phyloP scores from a whole-genome alignment of 1,140 invertebrate genomes.

The Musca domestica region DNA sequence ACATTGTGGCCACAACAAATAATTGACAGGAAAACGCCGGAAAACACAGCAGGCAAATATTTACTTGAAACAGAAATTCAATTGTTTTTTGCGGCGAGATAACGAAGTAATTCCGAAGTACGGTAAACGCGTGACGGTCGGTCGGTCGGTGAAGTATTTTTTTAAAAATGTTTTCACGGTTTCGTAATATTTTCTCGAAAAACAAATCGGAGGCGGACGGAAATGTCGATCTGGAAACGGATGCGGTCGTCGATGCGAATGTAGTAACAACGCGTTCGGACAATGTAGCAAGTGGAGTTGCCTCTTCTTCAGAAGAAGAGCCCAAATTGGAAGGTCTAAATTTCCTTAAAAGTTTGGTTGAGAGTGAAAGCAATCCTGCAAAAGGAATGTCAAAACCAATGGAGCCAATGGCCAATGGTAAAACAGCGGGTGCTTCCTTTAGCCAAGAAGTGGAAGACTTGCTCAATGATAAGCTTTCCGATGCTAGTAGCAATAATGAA shows the following conservation, averaged over 20 bases:
- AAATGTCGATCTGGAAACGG: not conserved
- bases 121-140: not conserved
- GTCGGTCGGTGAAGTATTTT: not conserved
- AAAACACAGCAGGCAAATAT: not conserved
- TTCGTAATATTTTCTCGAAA: constrained; percentile 50
- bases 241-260: not conserved
- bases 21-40: not conserved
- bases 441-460: constrained; percentile 4
- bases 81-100: no score
- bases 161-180: constrained; percentile 44
- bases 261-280: not conserved
- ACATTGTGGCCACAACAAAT: not conserved
- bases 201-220: constrained; percentile 32
- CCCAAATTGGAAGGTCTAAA: constrained; percentile 6
- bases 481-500: no score
- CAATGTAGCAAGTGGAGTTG: not conserved
- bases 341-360: constrained; percentile 4
- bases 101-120: not conserved
- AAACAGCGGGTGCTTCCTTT: not conserved
- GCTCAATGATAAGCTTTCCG: not conserved
- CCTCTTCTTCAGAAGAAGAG: not conserved
- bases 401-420: no score
- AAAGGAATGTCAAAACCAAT: not conserved
- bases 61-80: not conserved
- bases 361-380: not conserved